These are phyloP conservation scores for Ondatra zibethicus DNA, from an alignment of 2,113 vertebrate genomes.

Conservation along the genomic window DNA sequence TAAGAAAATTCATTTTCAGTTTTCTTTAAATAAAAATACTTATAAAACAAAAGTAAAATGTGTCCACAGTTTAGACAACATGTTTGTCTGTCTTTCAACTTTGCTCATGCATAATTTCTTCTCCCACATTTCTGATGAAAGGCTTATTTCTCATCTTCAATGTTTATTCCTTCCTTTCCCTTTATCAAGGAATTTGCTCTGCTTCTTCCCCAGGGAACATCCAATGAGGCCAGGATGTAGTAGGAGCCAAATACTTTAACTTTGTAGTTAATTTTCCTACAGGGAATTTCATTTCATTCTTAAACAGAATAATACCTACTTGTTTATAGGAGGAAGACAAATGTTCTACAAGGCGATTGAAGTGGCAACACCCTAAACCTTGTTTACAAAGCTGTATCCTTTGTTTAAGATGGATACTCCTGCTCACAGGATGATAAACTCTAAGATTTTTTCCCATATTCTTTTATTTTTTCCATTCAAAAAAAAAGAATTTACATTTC, in stretches of 20 bases:
- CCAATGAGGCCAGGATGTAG: not conserved
- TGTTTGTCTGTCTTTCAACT: not conserved
- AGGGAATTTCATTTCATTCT: not conserved
- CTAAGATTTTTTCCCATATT: not conserved
- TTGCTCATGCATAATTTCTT: not conserved
- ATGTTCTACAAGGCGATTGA: not conserved
- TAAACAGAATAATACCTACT: not conserved
- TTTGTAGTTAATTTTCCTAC: not conserved
- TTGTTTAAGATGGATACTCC: not conserved
- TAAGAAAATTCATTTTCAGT: not conserved
- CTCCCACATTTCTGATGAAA: not conserved
- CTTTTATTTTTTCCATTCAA: too few relatives aligned
- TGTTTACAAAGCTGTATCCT: not conserved
- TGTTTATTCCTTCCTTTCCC: not conserved
- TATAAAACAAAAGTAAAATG: not conserved
- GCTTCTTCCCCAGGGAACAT: too few relatives aligned
- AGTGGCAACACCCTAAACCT: not conserved
- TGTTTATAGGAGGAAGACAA: not conserved
- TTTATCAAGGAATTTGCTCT: not conserved
- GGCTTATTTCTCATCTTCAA: not conserved
- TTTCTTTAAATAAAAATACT: not conserved
- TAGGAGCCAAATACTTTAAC: not conserved
- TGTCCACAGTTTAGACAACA: accelerated
- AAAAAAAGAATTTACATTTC: too few relatives aligned
- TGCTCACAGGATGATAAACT: not conserved